phyloP scores from a whole-genome alignment of 2,797 vertebrate species.

The Macropus fuliginosus region DNA sequence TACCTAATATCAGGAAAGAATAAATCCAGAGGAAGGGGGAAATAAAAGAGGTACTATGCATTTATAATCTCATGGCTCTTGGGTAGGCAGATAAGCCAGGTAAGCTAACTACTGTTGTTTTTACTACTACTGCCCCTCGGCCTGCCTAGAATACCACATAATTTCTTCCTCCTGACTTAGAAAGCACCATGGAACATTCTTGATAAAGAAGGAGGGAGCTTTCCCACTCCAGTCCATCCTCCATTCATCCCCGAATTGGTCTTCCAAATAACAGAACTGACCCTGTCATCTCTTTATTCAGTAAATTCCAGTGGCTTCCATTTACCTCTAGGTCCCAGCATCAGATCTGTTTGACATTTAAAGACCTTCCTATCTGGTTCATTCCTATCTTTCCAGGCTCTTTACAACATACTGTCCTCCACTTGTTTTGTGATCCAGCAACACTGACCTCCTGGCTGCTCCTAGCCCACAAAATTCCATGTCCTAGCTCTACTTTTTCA shows the following conservation, averaged over 20 bases:
- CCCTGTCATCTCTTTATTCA: not conserved
- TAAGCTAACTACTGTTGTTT: not conserved
- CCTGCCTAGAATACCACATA: not conserved
- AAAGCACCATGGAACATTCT: not conserved
- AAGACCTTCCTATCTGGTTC: not conserved
- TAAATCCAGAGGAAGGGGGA: not conserved
- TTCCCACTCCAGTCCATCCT: not conserved
- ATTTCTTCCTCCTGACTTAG: not conserved
- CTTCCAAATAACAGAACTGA: not conserved
- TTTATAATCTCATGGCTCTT: not conserved
- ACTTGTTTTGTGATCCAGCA: not conserved
- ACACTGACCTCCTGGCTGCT: not conserved
- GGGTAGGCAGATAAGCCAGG: not conserved
- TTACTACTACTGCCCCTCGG: not conserved
- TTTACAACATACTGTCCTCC: not conserved
- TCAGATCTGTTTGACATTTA: not conserved
- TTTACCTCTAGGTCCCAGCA: not conserved
- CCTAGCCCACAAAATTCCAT: not conserved
- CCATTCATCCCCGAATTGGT: not conserved
- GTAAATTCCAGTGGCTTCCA: not conserved
- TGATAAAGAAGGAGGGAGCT: not conserved
- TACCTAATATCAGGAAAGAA: not conserved
- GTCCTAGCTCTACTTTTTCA: not conserved
- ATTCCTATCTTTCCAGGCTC: not conserved
- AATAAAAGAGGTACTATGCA: not conserved